These are phyloP conservation scores for Hoplodrina ambigua DNA, from an alignment of 2,888 invertebrate species.

Conservation along the genomic window DNA sequence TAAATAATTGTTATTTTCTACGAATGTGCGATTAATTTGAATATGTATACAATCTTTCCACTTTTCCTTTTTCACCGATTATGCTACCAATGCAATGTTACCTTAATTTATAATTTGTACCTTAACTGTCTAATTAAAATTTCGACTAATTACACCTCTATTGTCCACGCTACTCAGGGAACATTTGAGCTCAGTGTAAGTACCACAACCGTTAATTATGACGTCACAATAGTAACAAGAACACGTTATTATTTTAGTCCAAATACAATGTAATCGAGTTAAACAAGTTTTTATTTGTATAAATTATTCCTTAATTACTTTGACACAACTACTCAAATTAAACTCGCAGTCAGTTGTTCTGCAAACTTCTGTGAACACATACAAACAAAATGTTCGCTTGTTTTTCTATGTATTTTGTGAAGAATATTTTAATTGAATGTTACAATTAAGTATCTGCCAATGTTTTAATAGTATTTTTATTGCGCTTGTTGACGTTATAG, in stretches of 20 bases:
- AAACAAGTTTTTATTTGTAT: slow-evolving; percentile 55
- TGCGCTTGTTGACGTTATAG: neutral
- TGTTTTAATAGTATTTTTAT: slow-evolving; percentile 13
- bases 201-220: slow-evolving; percentile 74
- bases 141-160: slow-evolving; percentile 54
- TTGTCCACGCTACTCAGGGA: slow-evolving; percentile 92
- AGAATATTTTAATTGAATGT: slow-evolving; percentile 41
- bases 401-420: slow-evolving; percentile 33
- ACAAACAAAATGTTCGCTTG: slow-evolving; percentile 43
- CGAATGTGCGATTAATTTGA: no score
- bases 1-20: no score
- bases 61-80: no score
- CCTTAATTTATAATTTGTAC: neutral
- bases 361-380: slow-evolving; percentile 20
- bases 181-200: slow-evolving; percentile 98
- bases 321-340: slow-evolving; percentile 22
- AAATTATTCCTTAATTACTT: slow-evolving; percentile 46
- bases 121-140: neutral
- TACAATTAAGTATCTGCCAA: slow-evolving; percentile 48
- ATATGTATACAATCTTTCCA: no score
- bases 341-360: slow-evolving; percentile 22
- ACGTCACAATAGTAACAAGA: slow-evolving; percentile 41
- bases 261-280: slow-evolving; percentile 34
- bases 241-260: slow-evolving; percentile 22
- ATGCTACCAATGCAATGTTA: neutral